These are phyloP conservation scores for Rotaria sp. DNA, from an alignment of 2,888 invertebrate genomes.

Conservation along the genomic window DNA sequence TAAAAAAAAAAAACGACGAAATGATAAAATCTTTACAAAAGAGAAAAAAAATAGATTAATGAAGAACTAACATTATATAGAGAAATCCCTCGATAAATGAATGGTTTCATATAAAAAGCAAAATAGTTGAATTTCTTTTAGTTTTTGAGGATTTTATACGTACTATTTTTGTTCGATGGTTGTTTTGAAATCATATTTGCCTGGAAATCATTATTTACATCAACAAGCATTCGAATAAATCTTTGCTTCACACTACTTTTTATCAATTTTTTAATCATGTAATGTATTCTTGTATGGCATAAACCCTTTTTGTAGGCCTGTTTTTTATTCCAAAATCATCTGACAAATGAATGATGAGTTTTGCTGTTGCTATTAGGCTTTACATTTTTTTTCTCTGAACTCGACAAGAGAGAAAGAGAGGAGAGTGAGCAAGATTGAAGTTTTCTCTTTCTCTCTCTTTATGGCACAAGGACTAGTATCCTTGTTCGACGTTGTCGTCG, in stretches of 20 bases:
- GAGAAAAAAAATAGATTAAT: neutral
- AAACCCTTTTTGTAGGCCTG: neutral
- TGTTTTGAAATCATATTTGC: neutral
- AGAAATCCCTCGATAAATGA: neutral
- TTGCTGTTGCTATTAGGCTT: neutral
- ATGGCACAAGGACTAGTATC: neutral
- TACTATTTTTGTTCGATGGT: neutral
- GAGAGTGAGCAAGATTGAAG: neutral
- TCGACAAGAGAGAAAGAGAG: neutral
- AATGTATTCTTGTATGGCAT: neutral
- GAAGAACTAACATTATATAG: neutral
- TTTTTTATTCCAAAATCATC: neutral
- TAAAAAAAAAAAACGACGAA: neutral
- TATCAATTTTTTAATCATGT: neutral
- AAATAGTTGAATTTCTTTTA: no score
- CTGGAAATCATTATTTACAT: neutral
- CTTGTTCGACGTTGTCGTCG: neutral
- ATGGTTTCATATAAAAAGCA: neutral
- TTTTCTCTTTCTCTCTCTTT: neutral
- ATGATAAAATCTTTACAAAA: neutral
- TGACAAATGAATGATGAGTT: conserved; percentile 1
- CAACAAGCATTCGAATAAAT: neutral
- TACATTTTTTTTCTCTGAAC: neutral
- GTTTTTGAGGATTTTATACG: neutral
- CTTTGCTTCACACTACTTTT: neutral